Evolutionary conservation across 2,797 vertebrate genomes (phyloP), one percentile per base, ranked within the genome.

Genomic region (Characodon lateralis): DNA sequence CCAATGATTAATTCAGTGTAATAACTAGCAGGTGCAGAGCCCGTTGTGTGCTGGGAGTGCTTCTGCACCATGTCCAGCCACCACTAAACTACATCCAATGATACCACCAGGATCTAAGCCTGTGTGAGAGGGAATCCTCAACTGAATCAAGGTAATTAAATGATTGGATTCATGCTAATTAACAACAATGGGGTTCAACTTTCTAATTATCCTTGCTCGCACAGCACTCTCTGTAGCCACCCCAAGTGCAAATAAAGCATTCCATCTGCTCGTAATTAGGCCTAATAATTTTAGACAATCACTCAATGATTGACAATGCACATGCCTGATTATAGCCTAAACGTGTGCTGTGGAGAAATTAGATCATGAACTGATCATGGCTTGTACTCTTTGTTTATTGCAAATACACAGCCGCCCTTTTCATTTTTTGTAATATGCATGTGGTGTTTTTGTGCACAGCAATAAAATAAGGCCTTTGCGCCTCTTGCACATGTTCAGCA

Each of bases 191-290:
- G 97, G 97, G 98, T 98, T 99, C 97, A 98, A 98, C 97, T 98
- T 99, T 97, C 98, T 99, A 99, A 99, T 99, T 98, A 99, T 99
- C 98, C 96, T 97, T 97, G 96, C 96, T 97, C 97, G 97, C 98
- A 98, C 97, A 97, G 97, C 97, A 97, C 97, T 98, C 97, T 96
- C 96, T 97, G 97, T 95, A 96, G 97, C 96, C 96, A 97, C 98
- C 98, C 97, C 97, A 97, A 97, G 98, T 98, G 97, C 97, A 98
- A 97, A 99, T 98, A 99, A 98, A 98, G 96, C 97, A 96, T 97
- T 98, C 98, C 98, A 99, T 99, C 98, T 99, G 98, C 97, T 97
- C 93, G 97, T 98, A 99, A 99, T 99, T 99, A 99, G 97, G 96
- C 97, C 97, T 97, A 97, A 97, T 98, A 98, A 97, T 98, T 97